Percentiles rank a stretch among this genome's conserved stretches.
Evolutionary conservation across 2,113 vertebrate species (phyloP).

Genomic region (Passer domesticus): DNA sequence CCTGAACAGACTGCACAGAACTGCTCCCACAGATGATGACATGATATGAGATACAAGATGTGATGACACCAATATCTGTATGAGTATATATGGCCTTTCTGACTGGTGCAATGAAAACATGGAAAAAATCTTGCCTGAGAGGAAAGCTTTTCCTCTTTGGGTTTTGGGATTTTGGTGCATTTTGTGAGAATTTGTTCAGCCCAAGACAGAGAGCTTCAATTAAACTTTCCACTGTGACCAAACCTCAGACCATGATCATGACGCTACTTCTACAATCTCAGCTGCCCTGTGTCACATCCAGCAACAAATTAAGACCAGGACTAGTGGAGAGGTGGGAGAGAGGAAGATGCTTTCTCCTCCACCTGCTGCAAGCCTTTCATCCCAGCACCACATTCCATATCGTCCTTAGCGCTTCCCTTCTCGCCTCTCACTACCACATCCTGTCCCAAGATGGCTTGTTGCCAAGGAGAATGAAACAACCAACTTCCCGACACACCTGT

Average conservation of each 20-base stretch:
- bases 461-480: not conserved
- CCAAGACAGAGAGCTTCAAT: not conserved
- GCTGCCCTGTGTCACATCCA: not conserved
- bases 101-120: not conserved
- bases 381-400: not conserved
- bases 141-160: not conserved
- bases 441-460: not conserved
- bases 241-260: not conserved
- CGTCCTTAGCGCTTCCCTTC: fast-evolving
- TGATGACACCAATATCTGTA: not conserved
- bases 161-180: not conserved
- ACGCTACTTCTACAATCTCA: not conserved
- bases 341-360: not conserved
- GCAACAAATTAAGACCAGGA: not conserved
- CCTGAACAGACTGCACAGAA: not conserved
- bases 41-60: not conserved
- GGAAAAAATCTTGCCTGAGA: not conserved
- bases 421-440: not conserved
- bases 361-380: not conserved
- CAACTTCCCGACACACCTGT: not conserved
- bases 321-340: fast-evolving
- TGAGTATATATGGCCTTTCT: not conserved
- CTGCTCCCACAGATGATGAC: not conserved
- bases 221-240: not conserved
- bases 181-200: not conserved